Evolutionary conservation across 2,113 vertebrate genomes (phyloP).

Genomic region (Pomatorhinus ruficollis): DNA sequence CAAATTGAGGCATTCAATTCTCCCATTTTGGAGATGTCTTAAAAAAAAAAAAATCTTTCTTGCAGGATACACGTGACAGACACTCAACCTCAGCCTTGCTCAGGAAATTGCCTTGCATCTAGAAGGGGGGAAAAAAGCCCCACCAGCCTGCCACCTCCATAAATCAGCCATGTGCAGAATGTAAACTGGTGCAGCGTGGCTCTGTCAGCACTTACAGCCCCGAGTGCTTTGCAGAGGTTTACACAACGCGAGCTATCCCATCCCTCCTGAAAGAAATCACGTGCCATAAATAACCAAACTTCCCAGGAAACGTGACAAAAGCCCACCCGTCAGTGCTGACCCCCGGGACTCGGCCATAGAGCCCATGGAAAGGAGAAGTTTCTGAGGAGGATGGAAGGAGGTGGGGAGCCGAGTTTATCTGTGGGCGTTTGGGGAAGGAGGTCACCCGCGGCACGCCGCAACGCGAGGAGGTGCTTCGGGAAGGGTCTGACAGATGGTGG

Average conservation of each 20-base stretch:
- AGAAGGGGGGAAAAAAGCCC: neutral
- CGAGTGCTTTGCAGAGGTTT: neutral
- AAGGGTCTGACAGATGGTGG: neutral
- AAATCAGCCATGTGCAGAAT: neutral
- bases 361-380: neutral
- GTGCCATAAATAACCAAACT: neutral
- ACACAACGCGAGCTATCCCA: fast-evolving
- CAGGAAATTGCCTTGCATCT: neutral
- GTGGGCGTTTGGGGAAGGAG: neutral
- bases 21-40: neutral
- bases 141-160: neutral
- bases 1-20: neutral
- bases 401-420: neutral
- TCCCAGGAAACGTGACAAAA: neutral
- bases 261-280: neutral
- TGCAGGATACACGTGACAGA: neutral
- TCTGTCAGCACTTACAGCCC: neutral
- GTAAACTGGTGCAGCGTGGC: neutral
- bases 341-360: neutral
- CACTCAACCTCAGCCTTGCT: neutral
- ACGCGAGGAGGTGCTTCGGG: neutral
- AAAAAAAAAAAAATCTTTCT: neutral
- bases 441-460: neutral
- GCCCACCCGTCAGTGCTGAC: fast-evolving
- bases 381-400: neutral